Base-by-base conservation (phyloP, 2,888 invertebrate species). In the Trissonchulus sp. region DNA sequence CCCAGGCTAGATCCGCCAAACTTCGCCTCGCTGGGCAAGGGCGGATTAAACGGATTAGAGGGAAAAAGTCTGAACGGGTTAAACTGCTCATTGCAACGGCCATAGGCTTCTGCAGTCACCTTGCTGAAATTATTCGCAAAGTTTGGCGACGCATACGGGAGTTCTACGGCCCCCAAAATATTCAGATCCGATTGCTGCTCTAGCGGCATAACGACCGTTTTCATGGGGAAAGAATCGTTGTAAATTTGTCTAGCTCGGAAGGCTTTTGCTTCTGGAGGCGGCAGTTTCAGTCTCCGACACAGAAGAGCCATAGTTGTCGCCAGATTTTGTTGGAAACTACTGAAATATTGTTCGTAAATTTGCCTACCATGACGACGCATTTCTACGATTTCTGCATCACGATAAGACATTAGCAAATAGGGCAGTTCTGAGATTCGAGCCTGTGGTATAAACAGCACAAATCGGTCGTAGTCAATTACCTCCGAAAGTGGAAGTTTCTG, bases 141-240 rank as follows among this genome's bases (percentile, higher is more conserved):
- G 0, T 90, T 88, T 0, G 92, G 91, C 79, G 97, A 97, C 0
- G 94, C 89, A 84, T 94, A 93, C 0, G 96, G 92, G 0, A 93
- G 92, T 84, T 99, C 98, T 30, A 94, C 88, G 0, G 95, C 95
- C 0, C 97, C 97, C 15, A 97, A 87, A 76, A 93, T 93, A n/a
- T n/a, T n/a, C 85, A 97, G 97, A 83, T 95, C 94, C 81, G 68
- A 83, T 83, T 83, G 81, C 18, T 80, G 78, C 0, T 80, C 79
- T 68, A 81, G 79, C 31, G 80, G 81, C 33, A 69, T 36, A 18
- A 36, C 71, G n/a, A 36, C 36, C 3, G 37, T 34, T 36, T 69
- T 2, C 71, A 69, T 69, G 31, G 75, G 75, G 84, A 92, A 93
- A 0, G 92, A 90, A 48, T 90, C 90, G 83, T 93, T 93, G 84